Percentiles rank a stretch among this genome's conserved stretches.
phyloP scores from a whole-genome alignment of 1,140 invertebrate species.

The Meloidogyne floridensis region DNA sequence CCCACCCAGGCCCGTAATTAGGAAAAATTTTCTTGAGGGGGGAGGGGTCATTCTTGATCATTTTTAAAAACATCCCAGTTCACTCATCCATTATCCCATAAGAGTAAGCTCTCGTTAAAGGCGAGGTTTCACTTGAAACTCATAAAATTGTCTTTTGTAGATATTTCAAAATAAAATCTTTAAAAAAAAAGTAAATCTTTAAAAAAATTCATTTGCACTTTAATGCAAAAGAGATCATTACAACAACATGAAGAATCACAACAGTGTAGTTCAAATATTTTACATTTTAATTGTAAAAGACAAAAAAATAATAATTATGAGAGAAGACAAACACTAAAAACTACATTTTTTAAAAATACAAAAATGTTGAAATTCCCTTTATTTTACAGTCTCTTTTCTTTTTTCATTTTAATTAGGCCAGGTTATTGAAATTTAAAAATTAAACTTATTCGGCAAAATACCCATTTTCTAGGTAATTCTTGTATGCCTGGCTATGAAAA shows the following conservation, averaged over 20 bases:
- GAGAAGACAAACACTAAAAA: background rate
- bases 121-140: no score
- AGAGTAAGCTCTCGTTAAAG: no score
- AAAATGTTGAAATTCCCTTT: background rate
- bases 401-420: background rate
- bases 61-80: no score
- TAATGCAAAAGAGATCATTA: background rate
- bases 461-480: background rate
- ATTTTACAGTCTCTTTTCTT: background rate
- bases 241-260: background rate
- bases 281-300: background rate
- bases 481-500: constrained; percentile 6
- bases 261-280: background rate
- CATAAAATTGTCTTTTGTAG: no score
- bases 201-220: background rate
- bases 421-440: background rate
- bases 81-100: no score
- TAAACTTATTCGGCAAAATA: background rate
- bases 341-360: background rate
- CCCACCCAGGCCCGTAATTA: no score
- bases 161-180: no score
- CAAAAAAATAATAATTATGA: background rate
- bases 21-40: no score
- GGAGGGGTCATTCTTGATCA: no score
- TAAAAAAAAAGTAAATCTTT: no score